Conservation (phyloP, 2,113 vertebrate genomes). For the Pavo muticus region DNA sequence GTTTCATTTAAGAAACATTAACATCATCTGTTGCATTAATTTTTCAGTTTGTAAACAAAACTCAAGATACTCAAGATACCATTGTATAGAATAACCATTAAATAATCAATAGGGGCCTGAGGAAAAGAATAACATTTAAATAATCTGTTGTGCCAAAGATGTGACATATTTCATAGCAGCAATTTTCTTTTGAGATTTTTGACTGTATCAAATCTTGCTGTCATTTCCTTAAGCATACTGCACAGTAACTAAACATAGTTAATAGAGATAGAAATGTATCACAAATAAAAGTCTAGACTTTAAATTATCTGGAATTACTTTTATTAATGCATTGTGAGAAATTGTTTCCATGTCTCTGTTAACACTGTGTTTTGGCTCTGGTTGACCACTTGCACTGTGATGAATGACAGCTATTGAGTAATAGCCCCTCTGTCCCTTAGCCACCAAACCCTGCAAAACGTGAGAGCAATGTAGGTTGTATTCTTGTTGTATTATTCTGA, state of each 20-base stretch:
- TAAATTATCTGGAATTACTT: neutral
- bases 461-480: neutral
- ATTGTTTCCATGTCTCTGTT: neutral
- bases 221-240: neutral
- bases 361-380: neutral
- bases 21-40: neutral
- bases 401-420: neutral
- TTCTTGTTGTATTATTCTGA: neutral
- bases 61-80: neutral
- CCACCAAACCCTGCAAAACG: neutral
- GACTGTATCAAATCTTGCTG: neutral
- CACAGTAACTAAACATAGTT: neutral
- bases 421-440: neutral
- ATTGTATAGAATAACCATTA: fast-evolving
- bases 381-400: neutral
- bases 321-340: neutral
- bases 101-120: neutral
- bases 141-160: neutral
- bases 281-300: neutral
- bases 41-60: neutral
- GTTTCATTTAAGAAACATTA: neutral
- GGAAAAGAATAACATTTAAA: neutral
- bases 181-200: neutral
- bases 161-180: neutral
- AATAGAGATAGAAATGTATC: neutral